These are phyloP conservation scores for Hydrozoanthus tunicans DNA, from an alignment of 64 coral and sea anemone species.

Conservation along the genomic window DNA sequence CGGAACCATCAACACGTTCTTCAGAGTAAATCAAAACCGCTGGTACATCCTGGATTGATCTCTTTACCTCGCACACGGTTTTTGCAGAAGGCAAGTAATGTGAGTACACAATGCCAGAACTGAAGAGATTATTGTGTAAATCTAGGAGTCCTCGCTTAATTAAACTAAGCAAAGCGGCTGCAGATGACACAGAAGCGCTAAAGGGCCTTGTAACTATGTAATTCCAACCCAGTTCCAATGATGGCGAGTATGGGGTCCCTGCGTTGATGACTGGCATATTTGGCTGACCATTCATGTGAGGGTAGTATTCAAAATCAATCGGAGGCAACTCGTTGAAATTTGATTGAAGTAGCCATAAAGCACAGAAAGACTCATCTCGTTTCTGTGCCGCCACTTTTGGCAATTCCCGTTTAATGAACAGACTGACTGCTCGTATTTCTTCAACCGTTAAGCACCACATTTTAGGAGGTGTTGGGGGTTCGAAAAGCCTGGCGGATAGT, in stretches of 20 bases:
- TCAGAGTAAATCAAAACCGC: conserved; percentile 1
- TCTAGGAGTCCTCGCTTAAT: background rate
- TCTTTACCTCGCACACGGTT: background rate
- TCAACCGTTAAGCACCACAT: background rate
- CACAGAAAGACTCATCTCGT: background rate
- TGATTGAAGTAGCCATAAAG: background rate
- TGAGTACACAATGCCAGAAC: conserved; percentile 16
- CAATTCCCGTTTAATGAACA: conserved; percentile 10
- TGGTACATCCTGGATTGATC: background rate
- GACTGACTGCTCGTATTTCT: conserved; percentile 21
- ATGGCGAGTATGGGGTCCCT: background rate
- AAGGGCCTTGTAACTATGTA: conserved; percentile 4
- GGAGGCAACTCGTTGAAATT: background rate
- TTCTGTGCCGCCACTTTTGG: conserved; percentile 33
- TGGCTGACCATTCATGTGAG: conserved; percentile 16
- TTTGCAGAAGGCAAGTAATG: conserved; percentile 13
- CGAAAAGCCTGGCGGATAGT: background rate
- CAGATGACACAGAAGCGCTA: background rate
- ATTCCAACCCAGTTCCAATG: background rate
- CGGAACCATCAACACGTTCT: background rate
- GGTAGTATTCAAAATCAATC: background rate
- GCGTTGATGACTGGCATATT: conserved; percentile 27
- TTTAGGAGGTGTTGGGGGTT: background rate
- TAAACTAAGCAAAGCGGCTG: background rate
- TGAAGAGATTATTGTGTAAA: background rate